A percentile compares a stretch with the other conserved stretches of the same genome.
phyloP scores from a whole-genome alignment of 2,113 vertebrate genomes.

The Mionectes macconnelli region DNA sequence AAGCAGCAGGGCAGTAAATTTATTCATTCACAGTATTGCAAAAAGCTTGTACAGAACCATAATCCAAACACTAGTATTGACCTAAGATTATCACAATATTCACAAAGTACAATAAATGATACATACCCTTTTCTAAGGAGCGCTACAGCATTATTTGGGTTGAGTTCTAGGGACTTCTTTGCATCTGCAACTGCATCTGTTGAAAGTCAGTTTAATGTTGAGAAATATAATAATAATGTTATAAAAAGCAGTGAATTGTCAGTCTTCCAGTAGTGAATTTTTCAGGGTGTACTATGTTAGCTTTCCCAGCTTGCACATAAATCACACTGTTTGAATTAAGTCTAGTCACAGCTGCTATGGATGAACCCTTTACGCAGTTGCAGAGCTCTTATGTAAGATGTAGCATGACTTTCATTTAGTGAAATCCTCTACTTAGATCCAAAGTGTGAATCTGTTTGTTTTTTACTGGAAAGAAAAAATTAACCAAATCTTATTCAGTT shows the following conservation, averaged over 20 bases:
- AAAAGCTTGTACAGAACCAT: not conserved
- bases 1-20: not conserved
- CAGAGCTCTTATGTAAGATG: not conserved
- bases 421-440: not conserved
- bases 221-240: not conserved
- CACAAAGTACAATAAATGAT: not conserved
- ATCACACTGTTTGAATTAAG: not conserved
- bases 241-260: not conserved
- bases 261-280: not conserved
- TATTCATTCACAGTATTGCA: not conserved
- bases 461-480: not conserved
- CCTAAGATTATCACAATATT: not conserved
- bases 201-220: constrained; percentile 15
- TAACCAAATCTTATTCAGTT: not conserved
- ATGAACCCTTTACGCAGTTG: not conserved
- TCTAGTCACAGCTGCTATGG: not conserved
- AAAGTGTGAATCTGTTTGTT: not conserved
- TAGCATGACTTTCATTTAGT: not conserved
- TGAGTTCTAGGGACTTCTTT: constrained; percentile 86
- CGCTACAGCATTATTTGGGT: constrained; percentile 81
- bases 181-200: constrained; percentile 88
- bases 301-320: not conserved
- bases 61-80: not conserved
- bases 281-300: not conserved
- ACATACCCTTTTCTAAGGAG: constrained; percentile 90